These are phyloP conservation scores for Orchestes rusci DNA, from an alignment of 2,888 invertebrate species.

Conservation along the genomic window DNA sequence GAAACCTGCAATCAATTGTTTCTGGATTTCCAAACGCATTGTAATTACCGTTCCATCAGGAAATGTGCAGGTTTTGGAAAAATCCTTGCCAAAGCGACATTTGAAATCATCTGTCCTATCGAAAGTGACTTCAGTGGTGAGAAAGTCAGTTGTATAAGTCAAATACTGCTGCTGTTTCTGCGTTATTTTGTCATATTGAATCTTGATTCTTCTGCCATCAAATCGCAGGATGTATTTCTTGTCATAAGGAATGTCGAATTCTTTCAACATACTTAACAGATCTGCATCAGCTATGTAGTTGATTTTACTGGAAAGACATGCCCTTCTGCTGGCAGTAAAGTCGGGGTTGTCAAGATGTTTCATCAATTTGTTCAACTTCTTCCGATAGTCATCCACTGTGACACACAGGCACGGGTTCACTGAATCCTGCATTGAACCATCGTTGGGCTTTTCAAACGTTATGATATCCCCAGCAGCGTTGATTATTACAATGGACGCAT, in stretches of 20 bases:
- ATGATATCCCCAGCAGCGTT: constrained; percentile 32
- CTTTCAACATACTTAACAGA: constrained; percentile 21
- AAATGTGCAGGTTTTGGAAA: constrained; percentile 26
- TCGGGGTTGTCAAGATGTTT: constrained; percentile 6
- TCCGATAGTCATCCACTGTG: constrained; percentile 27
- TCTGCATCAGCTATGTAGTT: constrained; percentile 24
- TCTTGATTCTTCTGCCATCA: constrained; percentile 27
- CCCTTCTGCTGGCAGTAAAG: constrained; percentile 26
- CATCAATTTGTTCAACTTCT: constrained; percentile 25
- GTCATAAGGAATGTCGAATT: constrained; percentile 28
- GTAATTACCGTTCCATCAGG: constrained; percentile 31
- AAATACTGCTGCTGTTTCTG: constrained; percentile 28
- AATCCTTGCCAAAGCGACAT: constrained; percentile 27
- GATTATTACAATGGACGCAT: constrained; percentile 30
- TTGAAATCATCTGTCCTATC: constrained; percentile 33
- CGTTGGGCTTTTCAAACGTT: constrained; percentile 27
- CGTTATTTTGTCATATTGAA: constrained; percentile 25
- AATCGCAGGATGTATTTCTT: constrained; percentile 28
- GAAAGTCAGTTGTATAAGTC: constrained; percentile 28
- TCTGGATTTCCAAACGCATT: constrained; percentile 20
- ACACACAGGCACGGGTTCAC: constrained; percentile 25
- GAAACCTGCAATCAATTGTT: constrained; percentile 30
- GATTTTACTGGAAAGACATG: constrained; percentile 24
- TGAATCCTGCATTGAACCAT: constrained; percentile 9
- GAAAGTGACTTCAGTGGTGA: constrained; percentile 28